A percentile compares a stretch with the other conserved stretches of the same genome.
Evolutionary conservation across 2,113 vertebrate genomes (phyloP).

Genomic region (Mesembrinibis cayennensis): DNA sequence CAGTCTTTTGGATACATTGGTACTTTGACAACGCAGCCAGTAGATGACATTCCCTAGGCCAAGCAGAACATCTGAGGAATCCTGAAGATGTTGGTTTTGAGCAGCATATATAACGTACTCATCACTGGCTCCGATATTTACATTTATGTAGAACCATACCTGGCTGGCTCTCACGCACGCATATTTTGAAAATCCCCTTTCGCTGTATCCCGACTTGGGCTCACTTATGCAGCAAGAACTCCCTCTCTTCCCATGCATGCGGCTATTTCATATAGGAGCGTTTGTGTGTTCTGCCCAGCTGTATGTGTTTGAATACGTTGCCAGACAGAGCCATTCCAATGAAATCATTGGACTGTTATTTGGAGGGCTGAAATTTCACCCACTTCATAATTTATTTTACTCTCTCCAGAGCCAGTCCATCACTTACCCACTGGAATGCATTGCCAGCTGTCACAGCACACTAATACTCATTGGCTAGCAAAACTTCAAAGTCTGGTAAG

Average conservation of each 20-base stretch:
- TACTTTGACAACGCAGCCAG: neutral
- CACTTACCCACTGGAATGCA: conserved; percentile 47
- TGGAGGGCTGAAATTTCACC: conserved; percentile 58
- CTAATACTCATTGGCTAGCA: neutral
- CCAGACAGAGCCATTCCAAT: conserved; percentile 60
- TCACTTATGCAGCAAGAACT: neutral
- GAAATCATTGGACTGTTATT: conserved; percentile 61
- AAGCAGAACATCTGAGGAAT: neutral
- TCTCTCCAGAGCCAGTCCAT: conserved; percentile 36
- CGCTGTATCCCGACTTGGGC: rapidly evolving
- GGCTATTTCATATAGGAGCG: neutral
- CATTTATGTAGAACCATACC: neutral
- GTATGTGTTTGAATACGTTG: neutral
- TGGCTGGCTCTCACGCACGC: neutral
- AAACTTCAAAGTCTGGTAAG: conserved; percentile 27
- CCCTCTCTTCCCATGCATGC: neutral
- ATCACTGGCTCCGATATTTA: neutral
- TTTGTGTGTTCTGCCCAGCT: conserved; percentile 30
- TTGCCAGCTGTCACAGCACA: conserved; percentile 47
- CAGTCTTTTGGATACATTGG: neutral
- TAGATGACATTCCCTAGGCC: neutral
- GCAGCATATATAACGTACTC: neutral
- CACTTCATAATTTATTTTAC: conserved; percentile 49
- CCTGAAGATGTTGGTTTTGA: neutral
- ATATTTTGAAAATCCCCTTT: neutral